Conservation (phyloP, 1,140 invertebrate genomes). For the Trachymyrmex septentrionalis region DNA sequence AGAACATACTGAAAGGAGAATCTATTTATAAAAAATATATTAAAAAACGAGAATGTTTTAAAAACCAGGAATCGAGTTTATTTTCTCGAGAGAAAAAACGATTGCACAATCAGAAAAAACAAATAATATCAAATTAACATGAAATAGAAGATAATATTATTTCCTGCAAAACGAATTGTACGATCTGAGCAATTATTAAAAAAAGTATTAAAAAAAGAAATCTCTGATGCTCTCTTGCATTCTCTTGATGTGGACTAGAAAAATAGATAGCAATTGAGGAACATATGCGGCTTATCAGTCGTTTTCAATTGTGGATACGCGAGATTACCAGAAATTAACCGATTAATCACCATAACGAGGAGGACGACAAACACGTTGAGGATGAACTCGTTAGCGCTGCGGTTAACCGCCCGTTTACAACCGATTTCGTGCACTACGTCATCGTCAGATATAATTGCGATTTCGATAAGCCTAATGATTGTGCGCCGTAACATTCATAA, state of each 20-base stretch:
- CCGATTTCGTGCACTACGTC: slow-evolving; percentile 63
- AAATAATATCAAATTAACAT: background rate
- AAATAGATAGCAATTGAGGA: background rate
- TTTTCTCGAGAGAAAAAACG: background rate
- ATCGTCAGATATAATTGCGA: slow-evolving; percentile 59
- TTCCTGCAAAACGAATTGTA: background rate
- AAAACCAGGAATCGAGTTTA: background rate
- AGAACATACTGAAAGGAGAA: background rate
- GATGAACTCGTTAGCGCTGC: slow-evolving; percentile 74
- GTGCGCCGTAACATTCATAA: slow-evolving; percentile 25
- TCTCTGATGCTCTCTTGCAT: too few species aligned
- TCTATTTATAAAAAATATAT: background rate
- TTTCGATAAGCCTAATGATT: slow-evolving; percentile 67
- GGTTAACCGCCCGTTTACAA: slow-evolving; percentile 72
- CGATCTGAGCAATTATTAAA: background rate
- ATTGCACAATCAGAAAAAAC: background rate
- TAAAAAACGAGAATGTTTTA: background rate
- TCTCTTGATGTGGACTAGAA: background rate
- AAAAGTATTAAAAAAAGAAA: background rate
- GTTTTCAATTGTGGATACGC: slow-evolving; percentile 56
- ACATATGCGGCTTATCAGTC: background rate
- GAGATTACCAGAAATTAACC: slow-evolving; percentile 69
- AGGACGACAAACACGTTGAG: slow-evolving; percentile 62
- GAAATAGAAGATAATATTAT: slow-evolving; percentile 23
- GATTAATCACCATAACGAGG: slow-evolving; percentile 66